These are phyloP conservation scores for Pseudomyrmex dendroicus DNA, from an alignment of 1,140 invertebrate genomes.

Conservation along the genomic window DNA sequence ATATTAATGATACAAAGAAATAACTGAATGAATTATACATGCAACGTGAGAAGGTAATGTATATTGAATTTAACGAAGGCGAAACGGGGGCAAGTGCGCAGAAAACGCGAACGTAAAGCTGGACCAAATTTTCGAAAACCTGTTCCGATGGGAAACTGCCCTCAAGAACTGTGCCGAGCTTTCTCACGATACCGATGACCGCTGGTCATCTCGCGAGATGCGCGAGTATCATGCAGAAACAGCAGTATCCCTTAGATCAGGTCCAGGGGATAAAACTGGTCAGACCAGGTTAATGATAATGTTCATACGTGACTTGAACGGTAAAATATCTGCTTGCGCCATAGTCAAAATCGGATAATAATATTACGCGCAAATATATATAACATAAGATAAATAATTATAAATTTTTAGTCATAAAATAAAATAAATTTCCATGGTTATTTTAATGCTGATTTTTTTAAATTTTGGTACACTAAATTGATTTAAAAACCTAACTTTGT, in stretches of 20 bases:
- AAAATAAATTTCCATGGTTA: background rate
- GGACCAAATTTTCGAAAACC: constrained; percentile 68
- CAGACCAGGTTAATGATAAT: constrained; percentile 47
- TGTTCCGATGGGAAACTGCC: constrained; percentile 62
- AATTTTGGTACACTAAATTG: too few species aligned
- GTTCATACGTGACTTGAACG: background rate
- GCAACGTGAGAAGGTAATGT: background rate
- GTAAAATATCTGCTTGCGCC: background rate
- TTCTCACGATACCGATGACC: constrained; percentile 80
- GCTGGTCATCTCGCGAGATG: constrained; percentile 77
- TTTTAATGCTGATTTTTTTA: background rate
- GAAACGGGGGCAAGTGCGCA: constrained; percentile 16
- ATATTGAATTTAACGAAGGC: background rate
- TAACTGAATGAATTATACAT: background rate
- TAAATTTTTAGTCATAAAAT: constrained; percentile 5
- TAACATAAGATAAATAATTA: constrained; percentile 2
- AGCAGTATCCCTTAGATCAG: constrained; percentile 53
- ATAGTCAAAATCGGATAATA: background rate
- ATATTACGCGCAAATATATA: background rate
- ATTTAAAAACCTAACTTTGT: background rate
- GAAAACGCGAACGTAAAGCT: constrained; percentile 28
- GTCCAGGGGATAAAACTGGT: constrained; percentile 67
- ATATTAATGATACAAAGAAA: constrained; percentile 1
- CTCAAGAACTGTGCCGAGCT: constrained; percentile 70
- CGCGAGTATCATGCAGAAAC: constrained; percentile 56